A percentile compares a stretch with the other conserved stretches of the same genome.
These are phyloP conservation scores for Meghimatium bilineatum DNA, from an alignment of 2,888 invertebrate species.

Conservation along the genomic window DNA sequence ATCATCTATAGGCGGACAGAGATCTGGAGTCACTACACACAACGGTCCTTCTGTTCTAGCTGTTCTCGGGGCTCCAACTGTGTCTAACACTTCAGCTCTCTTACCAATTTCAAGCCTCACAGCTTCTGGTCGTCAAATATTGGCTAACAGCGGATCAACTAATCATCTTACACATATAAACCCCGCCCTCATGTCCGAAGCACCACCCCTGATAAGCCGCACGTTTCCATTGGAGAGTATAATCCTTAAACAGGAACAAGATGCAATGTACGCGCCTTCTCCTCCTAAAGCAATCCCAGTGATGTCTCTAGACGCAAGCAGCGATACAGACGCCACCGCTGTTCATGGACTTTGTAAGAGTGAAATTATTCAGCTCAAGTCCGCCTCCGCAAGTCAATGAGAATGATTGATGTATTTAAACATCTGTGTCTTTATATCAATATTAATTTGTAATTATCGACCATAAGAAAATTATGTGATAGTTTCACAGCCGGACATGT, in stretches of 20 bases:
- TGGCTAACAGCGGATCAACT: conserved; percentile 37
- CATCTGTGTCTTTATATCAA: neutral
- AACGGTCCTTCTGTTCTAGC: conserved; percentile 58
- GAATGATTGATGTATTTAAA: neutral
- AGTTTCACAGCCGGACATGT: no score
- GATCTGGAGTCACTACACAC: neutral
- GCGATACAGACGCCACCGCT: conserved; percentile 47
- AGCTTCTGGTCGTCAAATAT: conserved; percentile 41
- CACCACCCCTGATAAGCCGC: conserved; percentile 47
- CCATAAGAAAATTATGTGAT: no score
- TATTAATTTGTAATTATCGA: no score
- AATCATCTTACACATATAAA: conserved; percentile 43
- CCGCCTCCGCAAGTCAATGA: conserved; percentile 51
- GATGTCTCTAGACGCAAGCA: conserved; percentile 41
- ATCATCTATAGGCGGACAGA: neutral
- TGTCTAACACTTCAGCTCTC: conserved; percentile 28
- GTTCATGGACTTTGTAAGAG: conserved; percentile 43
- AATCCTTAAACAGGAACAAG: conserved; percentile 53
- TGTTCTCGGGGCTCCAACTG: conserved; percentile 50
- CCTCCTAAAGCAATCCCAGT: conserved; percentile 59
- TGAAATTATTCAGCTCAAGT: conserved; percentile 56
- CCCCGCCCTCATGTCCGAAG: conserved; percentile 28
- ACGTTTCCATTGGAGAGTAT: conserved; percentile 49
- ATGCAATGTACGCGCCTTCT: conserved; percentile 55
- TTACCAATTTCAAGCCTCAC: conserved; percentile 53